These are phyloP conservation scores for Pelodiscus sinensis DNA, from an alignment of 2,113 vertebrate genomes.

Conservation along the genomic window DNA sequence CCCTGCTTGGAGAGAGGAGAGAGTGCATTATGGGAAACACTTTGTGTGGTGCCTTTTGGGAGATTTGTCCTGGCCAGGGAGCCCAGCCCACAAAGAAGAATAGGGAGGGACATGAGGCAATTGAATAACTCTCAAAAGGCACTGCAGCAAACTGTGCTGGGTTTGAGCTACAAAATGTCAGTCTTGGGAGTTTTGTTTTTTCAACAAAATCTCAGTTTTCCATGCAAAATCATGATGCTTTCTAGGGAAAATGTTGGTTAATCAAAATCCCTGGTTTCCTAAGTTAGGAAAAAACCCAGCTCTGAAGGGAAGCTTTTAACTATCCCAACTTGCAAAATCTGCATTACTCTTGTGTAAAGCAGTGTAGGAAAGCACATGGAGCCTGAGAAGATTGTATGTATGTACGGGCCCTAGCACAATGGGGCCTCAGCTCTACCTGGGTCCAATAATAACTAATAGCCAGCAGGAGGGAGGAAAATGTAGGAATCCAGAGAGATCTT, in stretches of 20 bases:
- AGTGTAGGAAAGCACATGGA: not conserved
- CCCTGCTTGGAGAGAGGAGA: too few relatives aligned
- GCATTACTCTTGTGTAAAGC: not conserved
- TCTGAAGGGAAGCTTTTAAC: not conserved
- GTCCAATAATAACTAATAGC: not conserved
- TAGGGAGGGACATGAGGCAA: not conserved
- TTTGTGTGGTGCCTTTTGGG: not conserved
- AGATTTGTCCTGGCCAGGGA: not conserved
- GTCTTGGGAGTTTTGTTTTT: not conserved
- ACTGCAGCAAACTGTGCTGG: not conserved
- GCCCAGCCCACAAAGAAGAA: not conserved
- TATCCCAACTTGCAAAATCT: not conserved
- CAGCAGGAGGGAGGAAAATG: not conserved
- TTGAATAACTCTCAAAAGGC: not conserved
- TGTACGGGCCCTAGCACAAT: not conserved
- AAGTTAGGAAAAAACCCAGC: not conserved
- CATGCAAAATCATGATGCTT: not conserved
- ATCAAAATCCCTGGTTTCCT: not conserved
- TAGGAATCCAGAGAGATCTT: not conserved
- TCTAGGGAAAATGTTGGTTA: not conserved
- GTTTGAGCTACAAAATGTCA: not conserved
- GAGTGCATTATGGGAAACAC: too few relatives aligned
- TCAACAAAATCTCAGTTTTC: not conserved
- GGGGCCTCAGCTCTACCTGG: not conserved
- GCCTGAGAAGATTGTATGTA: not conserved